Conservation (phyloP, 2,113 vertebrate species). For the Gobiocypris rarus region DNA sequence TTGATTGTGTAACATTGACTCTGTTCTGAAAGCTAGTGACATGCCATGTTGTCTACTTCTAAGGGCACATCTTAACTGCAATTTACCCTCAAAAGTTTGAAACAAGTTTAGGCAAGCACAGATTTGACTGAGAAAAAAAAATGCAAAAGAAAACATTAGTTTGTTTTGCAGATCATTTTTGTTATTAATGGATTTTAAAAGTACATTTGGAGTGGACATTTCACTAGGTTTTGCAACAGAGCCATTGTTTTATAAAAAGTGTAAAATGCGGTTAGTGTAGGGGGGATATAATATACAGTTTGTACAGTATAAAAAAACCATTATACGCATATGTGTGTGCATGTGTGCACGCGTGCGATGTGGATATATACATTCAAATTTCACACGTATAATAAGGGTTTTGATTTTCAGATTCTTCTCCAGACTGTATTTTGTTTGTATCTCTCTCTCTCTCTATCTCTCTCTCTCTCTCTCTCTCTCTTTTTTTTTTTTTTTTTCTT, state of each 20-base stretch:
- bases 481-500: neutral
- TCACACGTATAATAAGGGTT: neutral
- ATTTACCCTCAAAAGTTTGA: neutral
- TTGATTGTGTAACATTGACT: neutral
- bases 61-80: neutral
- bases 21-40: neutral
- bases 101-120: neutral
- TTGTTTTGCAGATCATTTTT: neutral
- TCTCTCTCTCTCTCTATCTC: neutral
- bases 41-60: neutral
- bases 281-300: too few species aligned
- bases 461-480: neutral
- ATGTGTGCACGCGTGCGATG: neutral
- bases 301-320: too few species aligned
- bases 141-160: too few species aligned
- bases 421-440: neutral
- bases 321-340: too few species aligned
- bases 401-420: slow-evolving; percentile 7
- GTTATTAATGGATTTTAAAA: neutral
- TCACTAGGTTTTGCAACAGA: neutral
- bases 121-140: neutral
- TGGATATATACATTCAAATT: neutral
- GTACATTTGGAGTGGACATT: neutral
- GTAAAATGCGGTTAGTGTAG: too few species aligned
- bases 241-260: neutral